Conservation (phyloP, 2,888 invertebrate genomes). For the Bembecia ichneumoniformis region DNA sequence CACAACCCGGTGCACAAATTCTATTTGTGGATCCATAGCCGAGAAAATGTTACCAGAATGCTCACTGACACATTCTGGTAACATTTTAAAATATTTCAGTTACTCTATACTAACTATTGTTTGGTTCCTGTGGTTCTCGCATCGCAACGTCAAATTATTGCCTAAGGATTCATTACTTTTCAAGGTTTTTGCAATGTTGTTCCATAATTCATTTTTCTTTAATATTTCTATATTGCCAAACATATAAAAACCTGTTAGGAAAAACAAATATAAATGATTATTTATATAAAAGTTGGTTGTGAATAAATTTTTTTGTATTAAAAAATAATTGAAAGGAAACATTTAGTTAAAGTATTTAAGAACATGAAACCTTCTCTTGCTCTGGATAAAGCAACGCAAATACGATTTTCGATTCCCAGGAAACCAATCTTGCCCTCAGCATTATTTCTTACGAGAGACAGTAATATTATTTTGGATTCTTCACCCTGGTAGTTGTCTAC, state of each 20-base stretch:
- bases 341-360: background rate
- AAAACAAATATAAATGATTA: constrained; percentile 5
- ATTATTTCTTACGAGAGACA: constrained; percentile 85
- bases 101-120: constrained; percentile 45
- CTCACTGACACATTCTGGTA: too few species aligned
- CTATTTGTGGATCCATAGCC: too few species aligned
- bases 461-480: too few species aligned
- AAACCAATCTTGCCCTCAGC: constrained; percentile 77
- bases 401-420: constrained; percentile 77
- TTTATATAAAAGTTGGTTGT: background rate
- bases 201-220: constrained; percentile 63
- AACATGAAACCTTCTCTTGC: constrained; percentile 55
- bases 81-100: too few species aligned
- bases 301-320: too few species aligned
- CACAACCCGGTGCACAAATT: too few species aligned
- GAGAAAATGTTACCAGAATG: too few species aligned
- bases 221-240: constrained; percentile 77
- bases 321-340: too few species aligned
- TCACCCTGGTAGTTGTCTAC: constrained; percentile 89
- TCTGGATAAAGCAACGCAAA: constrained; percentile 84
- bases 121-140: constrained; percentile 59
- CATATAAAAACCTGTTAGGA: constrained; percentile 71
- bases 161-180: constrained; percentile 56
- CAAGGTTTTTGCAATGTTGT: constrained; percentile 57
- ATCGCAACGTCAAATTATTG: constrained; percentile 45